Evolutionary conservation across 2,113 vertebrate genomes (phyloP), one percentile per base, ranked within the genome.

Genomic region (Kryptolebias marmoratus): DNA sequence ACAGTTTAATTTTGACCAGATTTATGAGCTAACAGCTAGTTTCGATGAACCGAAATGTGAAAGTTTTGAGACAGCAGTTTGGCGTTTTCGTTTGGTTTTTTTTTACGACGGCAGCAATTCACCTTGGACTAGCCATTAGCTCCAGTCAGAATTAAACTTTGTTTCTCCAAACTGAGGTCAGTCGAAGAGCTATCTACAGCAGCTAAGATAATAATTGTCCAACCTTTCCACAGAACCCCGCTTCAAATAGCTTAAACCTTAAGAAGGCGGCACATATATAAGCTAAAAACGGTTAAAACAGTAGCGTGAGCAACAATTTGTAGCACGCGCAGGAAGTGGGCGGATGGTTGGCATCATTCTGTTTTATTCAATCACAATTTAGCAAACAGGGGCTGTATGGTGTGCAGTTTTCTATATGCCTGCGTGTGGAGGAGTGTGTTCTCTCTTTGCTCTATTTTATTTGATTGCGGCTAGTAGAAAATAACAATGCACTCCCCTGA

Each of bases 401-500:
- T 59, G 67, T 76, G 58, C 63, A 58, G 73, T 36, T 75, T 73
- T 54, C 49, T 68, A 72, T 60, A 64, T 57, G 44, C 73, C 39
- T 79, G 44, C 53, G 39, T 67, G 58, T 49, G 57, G 47, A 5
- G 39, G 62, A 65, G 68, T 57, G 63, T 36, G 59, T 76, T 81
- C 64, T 54, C 70, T 70, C 61, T 64, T 71, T 77, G 67, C 78
- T 80, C 67, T 60, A 66, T 68, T 87, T 91, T 85, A 89, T 87
- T 89, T 87, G 83, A 88, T 91, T 78, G 84, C 66, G 32, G 53
- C 66, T 76, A 55, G 65, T 42, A 83, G 83, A 83, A 87, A 85
- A 88, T 86, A 89, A 89, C 87, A 87, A 87, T 88, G 75, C 62
- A 42, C 39, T 86, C 81, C 82, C 79, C 59, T 68, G 82, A 89